Evolutionary conservation across 2,113 vertebrate species (phyloP), one percentile per base, ranked within the genome.

Genomic region (Pseudolaguvia tuberculata): DNA sequence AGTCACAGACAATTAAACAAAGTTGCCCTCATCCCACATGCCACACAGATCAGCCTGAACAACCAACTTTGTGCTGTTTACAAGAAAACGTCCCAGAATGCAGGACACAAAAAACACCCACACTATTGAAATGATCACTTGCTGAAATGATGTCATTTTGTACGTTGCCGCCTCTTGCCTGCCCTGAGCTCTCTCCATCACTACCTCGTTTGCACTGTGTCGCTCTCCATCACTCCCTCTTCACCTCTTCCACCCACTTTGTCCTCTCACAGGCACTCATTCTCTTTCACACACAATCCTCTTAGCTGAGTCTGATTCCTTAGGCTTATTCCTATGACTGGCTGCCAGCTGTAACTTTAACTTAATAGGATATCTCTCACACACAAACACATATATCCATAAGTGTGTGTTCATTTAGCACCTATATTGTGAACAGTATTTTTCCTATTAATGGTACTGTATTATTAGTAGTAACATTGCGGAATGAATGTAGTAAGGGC

Each of bases 261-360:
- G 21, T 70, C 51, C 51, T 35, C 31, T 50, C 45, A 48, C 63
- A 20, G 12, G 21, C 8, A 0, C 15, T 63, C 39, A 62, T 70
- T 47, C 31, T 59, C 14, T 70, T 58, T 27, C 70, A 73, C 56
- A 68, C 56, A n/a, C 58, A 63, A 50, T 47, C 2, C 18, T 35
- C 76, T 67, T 73, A 80, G 61, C 58, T 47, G 21, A 75, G 52
- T 17, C 42, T 27, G 63, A 75, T 73, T 63, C 58, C 58, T 21
- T 25, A 73, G 71, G 31, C 35, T 75, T 70, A 70, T 61, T 73
- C 65, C 56, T 23, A 59, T 17, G 42, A 63, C 73, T 52, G 23
- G 51, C 56, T 63, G 65, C 20, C 63, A 68, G 21, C 75, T 75
- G 76, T 81, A 76, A 75, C 48, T 78, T 72, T 75, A 70, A 77